Conservation (phyloP, 1,140 invertebrate species). For the Drosophila fuyamai region DNA sequence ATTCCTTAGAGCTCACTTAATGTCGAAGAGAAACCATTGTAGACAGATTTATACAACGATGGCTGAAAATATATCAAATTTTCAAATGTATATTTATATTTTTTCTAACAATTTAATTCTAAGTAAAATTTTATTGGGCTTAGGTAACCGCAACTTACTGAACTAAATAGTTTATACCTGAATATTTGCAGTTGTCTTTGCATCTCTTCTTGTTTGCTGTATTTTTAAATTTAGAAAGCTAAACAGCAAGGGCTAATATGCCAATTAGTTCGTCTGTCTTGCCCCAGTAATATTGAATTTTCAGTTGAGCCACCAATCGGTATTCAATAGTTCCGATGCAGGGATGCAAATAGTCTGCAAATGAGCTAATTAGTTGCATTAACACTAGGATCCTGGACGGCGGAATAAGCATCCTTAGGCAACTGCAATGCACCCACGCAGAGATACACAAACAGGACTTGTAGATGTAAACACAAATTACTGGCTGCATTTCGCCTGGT, state of each 20-base stretch:
- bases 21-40: no score
- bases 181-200: no score
- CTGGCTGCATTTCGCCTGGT: not conserved
- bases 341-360: not conserved
- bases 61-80: no score
- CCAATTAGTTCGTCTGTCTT: not conserved
- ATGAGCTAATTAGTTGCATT: constrained; percentile 35
- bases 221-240: no score
- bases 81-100: no score
- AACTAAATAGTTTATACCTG: no score
- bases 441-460: not conserved
- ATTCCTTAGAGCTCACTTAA: no score
- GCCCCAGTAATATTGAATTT: not conserved
- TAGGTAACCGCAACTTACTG: no score
- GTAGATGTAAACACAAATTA: constrained; percentile 8
- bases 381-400: constrained; percentile 9
- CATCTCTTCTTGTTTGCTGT: no score
- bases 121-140: no score
- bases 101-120: no score
- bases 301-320: not conserved
- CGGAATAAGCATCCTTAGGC: constrained; percentile 1
- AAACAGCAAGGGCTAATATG: not conserved
- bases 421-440: not conserved
- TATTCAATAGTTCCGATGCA: constrained; percentile 10
- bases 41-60: no score